phyloP scores from a whole-genome alignment of 1,140 invertebrate genomes.

The Drosophila lacteicornis region DNA sequence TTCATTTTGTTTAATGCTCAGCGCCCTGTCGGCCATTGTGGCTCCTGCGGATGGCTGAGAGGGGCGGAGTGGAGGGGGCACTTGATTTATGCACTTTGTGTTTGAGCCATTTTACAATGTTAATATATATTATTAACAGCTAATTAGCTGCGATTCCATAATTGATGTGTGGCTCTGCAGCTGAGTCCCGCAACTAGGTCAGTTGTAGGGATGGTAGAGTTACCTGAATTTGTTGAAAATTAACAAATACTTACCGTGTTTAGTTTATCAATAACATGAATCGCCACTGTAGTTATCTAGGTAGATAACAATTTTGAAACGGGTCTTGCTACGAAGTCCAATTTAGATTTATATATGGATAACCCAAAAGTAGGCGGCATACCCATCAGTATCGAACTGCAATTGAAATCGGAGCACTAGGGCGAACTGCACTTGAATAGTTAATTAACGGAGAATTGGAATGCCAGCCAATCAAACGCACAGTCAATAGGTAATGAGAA shows the following conservation, averaged over 20 bases:
- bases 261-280: too few relatives aligned
- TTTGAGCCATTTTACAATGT: constrained; percentile 64
- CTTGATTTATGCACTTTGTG: constrained; percentile 78
- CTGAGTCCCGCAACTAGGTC: constrained; percentile 4
- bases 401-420: not conserved
- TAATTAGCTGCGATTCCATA: constrained; percentile 74
- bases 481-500: constrained; percentile 49
- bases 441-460: constrained; percentile 40
- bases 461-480: constrained; percentile 33
- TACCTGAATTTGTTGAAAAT: not conserved
- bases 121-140: constrained; percentile 82
- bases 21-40: constrained; percentile 40
- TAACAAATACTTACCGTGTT: too few relatives aligned
- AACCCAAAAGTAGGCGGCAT: not conserved
- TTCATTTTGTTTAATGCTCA: constrained; percentile 44
- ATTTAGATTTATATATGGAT: too few relatives aligned
- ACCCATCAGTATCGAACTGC: not conserved
- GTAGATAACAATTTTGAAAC: too few relatives aligned
- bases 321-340: too few relatives aligned
- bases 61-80: not conserved
- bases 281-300: too few relatives aligned
- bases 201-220: not conserved
- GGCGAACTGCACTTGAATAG: constrained; percentile 30
- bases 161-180: constrained; percentile 44
- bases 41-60: constrained; percentile 9